Evolutionary conservation across 2,888 invertebrate genomes (phyloP), one percentile per base, ranked within the genome.

Genomic region (Ornithoptera priamus): DNA sequence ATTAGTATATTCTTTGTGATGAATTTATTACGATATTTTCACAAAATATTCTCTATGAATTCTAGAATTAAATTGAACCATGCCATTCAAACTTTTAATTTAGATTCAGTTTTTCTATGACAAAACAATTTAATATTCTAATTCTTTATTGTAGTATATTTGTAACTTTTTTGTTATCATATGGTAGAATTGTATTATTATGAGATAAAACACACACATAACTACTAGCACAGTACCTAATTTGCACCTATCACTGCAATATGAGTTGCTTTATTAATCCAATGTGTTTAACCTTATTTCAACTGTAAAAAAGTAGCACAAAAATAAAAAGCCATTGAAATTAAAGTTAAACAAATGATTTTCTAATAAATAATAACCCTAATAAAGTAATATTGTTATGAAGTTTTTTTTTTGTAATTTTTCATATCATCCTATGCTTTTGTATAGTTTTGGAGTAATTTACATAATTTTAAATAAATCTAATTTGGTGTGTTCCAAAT

Each of bases 81-180:
- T 64, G 50, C 46, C 67, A 24, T 53, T 50, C 50, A 57, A 53
- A 50, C 57, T 53, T 80, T 50, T 12, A 50, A 50, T 18, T 15
- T 50, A 18, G 15, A 50, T 46, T 46, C 12, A 15, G 46, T 15
- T 46, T 46, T 46, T 8, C 2, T 50, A 17, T 50, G 18, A 50
- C 18, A 18, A 2, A 50, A 17, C 50, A 17, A 50, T 12, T 50
- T 5, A 50, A 50, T 50, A 4, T 50, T 15, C 39, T 39, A 39
- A 17, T 50, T 50, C 10, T 18, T 50, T 50, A 17, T 50, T 50
- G 12, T 50, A 5, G 17, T 5, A 18, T 18, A 17, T 50, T 17
- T 18, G 17, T 50, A 15, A 15, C 3, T 50, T 50, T 50, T 15
- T 15, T 17, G 18, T 15, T 50, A 50, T 50, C 18, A 0, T 18